These are phyloP conservation scores for Gymnodraco acuticeps DNA, from an alignment of 2,797 vertebrate species.

Conservation along the genomic window DNA sequence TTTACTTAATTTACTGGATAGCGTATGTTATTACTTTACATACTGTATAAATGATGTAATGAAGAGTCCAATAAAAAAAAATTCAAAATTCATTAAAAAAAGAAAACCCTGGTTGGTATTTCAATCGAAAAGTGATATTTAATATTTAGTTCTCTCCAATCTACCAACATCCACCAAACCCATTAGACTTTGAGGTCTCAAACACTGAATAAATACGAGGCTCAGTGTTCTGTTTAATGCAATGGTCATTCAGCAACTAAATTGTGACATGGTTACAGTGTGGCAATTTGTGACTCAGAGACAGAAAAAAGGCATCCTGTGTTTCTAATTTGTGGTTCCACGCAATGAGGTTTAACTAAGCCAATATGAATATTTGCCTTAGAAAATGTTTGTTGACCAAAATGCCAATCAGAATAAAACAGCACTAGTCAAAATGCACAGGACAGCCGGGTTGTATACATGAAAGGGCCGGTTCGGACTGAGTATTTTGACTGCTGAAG, in stretches of 20 bases:
- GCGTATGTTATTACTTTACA: no score
- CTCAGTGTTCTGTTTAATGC: background rate
- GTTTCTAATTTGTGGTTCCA: constrained; percentile 11
- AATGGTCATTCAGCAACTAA: background rate
- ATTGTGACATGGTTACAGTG: background rate
- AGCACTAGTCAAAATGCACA: constrained; percentile 16
- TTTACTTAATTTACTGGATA: no score
- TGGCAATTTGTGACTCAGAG: no score
- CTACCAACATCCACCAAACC: background rate
- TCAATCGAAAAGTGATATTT: background rate
- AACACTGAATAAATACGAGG: background rate
- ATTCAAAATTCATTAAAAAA: no score
- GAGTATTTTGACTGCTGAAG: constrained; percentile 67
- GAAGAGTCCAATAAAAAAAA: no score
- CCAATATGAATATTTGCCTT: constrained; percentile 1
- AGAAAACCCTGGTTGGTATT: background rate
- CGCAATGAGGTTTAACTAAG: background rate
- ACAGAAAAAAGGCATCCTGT: background rate
- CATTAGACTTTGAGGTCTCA: background rate
- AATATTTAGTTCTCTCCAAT: background rate
- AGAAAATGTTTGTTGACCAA: constrained; percentile 1
- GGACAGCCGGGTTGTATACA: constrained; percentile 28
- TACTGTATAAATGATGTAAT: no score
- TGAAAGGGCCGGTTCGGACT: constrained; percentile 24
- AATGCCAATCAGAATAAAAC: background rate